Base-by-base conservation (phyloP, 2,113 vertebrate species). In the Colistium nudipinnis region DNA sequence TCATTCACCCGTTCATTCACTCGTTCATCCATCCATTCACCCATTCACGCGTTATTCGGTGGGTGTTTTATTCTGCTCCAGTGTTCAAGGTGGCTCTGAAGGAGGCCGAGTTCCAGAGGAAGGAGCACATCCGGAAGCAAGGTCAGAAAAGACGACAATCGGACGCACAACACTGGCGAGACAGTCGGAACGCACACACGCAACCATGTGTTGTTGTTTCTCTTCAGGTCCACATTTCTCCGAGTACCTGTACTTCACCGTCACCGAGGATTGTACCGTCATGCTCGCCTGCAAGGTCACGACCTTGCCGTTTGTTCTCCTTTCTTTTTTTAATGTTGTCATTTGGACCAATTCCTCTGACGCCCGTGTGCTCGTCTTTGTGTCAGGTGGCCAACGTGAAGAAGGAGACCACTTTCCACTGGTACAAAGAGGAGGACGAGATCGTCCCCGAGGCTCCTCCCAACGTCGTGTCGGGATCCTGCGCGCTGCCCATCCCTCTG, bases 81-180 rank as follows among this genome's bases (percentile, higher is more conserved):
- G 98, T 93, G 20, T 99, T 99, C 91, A 97, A 93, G 73, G 87
- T 20, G 28, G 84, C 94, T 30, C 81, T 98, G 69, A 95, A 93
- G 30, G 94, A 97, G 64, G 95, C 97, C 2, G 96, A 99, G 16
- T 96, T 96, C 65, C 96, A 98, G 49, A 92, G 96, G 79, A 97
- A 94, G 38, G 96, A 98, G 70, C 95, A 94, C 84, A 94, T 97
- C 81, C 94, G 98, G 85, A 99, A 98, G 78, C 97, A 98, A 95
- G 98, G 98, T 98, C 69, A 4, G 0, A 1, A 30, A 17, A n/a
- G 9, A 16, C 28, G 6, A 28, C 36, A 38, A 6, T 3, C 4
- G 13, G 9, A 38, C 36, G 13, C 36, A 35, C 33, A 35, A n/a
- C n/a, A n/a, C n/a, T n/a, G n/a, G n/a, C n/a, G n/a, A n/a, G n/a